Evolutionary conservation across 2,888 invertebrate species (phyloP).

Genomic region (Zootermopsis nevadensis): DNA sequence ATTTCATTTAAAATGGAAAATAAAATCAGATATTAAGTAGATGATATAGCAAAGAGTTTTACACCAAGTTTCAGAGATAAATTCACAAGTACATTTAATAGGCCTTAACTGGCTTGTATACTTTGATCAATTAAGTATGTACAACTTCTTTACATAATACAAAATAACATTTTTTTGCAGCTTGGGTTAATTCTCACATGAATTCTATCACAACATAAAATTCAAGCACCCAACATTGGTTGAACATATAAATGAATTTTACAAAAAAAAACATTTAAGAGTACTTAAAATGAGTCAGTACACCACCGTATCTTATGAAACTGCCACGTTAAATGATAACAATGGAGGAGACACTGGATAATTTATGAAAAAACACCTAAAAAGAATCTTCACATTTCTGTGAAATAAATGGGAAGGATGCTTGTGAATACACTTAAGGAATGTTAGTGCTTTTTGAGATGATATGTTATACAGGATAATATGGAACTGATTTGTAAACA

Average conservation of each 20-base stretch:
- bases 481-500: background rate
- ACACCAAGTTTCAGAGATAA: background rate
- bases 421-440: background rate
- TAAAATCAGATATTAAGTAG: too few relatives aligned
- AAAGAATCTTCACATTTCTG: background rate
- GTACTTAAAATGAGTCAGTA: background rate
- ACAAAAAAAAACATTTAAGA: background rate
- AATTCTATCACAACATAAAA: slow-evolving; percentile 26
- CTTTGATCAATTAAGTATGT: slow-evolving; percentile 43
- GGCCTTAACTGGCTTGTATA: slow-evolving; percentile 44
- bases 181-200: slow-evolving; percentile 30
- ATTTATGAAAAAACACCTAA: slow-evolving; percentile 2
- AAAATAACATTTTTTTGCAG: slow-evolving; percentile 39
- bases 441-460: slow-evolving; percentile 10
- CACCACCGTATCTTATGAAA: background rate
- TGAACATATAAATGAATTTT: slow-evolving; percentile 24
- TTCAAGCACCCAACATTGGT: slow-evolving; percentile 36
- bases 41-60: too few relatives aligned
- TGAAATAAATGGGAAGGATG: slow-evolving; percentile 12
- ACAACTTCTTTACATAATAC: slow-evolving; percentile 44
- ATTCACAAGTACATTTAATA: slow-evolving; percentile 34
- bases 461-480: background rate
- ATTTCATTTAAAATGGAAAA: too few relatives aligned
- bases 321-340: slow-evolving; percentile 3
- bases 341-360: slow-evolving; percentile 19